A percentile compares a stretch with the other conserved stretches of the same genome.
phyloP scores from a whole-genome alignment of 2,797 vertebrate genomes.

The Dermochelys coriacea region DNA sequence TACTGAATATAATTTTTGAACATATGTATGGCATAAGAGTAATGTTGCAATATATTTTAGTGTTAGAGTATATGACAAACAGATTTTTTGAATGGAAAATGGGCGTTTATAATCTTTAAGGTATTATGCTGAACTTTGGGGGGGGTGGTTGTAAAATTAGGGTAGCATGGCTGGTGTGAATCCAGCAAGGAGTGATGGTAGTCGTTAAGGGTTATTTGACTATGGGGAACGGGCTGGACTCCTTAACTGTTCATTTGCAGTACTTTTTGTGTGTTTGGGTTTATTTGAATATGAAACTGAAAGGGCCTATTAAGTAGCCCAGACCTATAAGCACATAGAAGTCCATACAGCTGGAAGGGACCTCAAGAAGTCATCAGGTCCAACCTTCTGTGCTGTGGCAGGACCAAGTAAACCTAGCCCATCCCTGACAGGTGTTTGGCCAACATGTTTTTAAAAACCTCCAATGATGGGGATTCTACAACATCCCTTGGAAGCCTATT shows the following conservation, averaged over 20 bases:
- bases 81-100: not conserved
- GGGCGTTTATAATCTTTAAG: not conserved
- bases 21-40: not conserved
- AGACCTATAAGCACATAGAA: not conserved
- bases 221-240: conserved; percentile 33
- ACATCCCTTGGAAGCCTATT: too few relatives aligned
- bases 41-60: accelerated
- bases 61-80: not conserved
- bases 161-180: conserved; percentile 52
- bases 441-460: too few relatives aligned
- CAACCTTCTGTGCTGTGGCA: too few relatives aligned
- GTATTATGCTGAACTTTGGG: not conserved
- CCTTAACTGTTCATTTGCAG: conserved; percentile 33
- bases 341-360: too few relatives aligned
- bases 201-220: conserved; percentile 36
- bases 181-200: conserved; percentile 21
- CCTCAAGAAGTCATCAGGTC: too few relatives aligned
- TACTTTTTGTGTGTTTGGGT: not conserved
- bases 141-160: conserved; percentile 48
- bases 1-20: not conserved
- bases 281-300: not conserved
- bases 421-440: too few relatives aligned
- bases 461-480: too few relatives aligned
- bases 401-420: too few relatives aligned
- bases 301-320: not conserved